Evolutionary conservation across 37 sponge, comb jelly and placozoan species (phyloP).

Genomic region (Diacarnus erythraeanus): DNA sequence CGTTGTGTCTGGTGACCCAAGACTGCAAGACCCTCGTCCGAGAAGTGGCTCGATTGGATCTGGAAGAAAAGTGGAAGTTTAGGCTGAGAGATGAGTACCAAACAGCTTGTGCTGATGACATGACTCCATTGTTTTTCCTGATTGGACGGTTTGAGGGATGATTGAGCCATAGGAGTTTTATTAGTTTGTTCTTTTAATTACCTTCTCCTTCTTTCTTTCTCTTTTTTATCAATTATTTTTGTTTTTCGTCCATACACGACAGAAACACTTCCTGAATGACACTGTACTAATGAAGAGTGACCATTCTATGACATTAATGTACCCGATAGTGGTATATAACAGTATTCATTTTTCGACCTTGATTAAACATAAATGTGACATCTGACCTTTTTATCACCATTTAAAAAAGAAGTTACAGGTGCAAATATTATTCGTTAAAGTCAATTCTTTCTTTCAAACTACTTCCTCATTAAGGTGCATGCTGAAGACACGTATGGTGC

Average conservation of each 20-base stretch:
- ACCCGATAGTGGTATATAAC: too few relatives aligned
- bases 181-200: not conserved
- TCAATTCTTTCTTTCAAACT: too few relatives aligned
- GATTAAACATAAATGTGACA: too few relatives aligned
- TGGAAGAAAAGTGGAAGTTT: slow-evolving; percentile 93
- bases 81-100: slow-evolving; percentile 85
- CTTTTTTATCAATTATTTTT: slow-evolving; percentile 5
- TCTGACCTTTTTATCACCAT: too few relatives aligned
- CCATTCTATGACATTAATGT: too few relatives aligned
- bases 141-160: slow-evolving; percentile 62
- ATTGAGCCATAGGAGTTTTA: not conserved
- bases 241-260: not conserved
- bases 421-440: too few relatives aligned
- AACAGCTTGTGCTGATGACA: slow-evolving; percentile 73
- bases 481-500: too few relatives aligned
- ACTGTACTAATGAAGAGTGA: not conserved
- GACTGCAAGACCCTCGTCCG: slow-evolving; percentile 83
- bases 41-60: slow-evolving; percentile 88
- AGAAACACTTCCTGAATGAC: not conserved
- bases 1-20: slow-evolving; percentile 79
- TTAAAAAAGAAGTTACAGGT: too few relatives aligned
- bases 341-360: too few relatives aligned
- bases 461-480: too few relatives aligned
- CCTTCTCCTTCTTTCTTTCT: not conserved
- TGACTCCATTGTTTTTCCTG: slow-evolving; percentile 85